These are phyloP conservation scores for Drosophila algonquin DNA, from an alignment of 2,888 invertebrate genomes.

Conservation along the genomic window DNA sequence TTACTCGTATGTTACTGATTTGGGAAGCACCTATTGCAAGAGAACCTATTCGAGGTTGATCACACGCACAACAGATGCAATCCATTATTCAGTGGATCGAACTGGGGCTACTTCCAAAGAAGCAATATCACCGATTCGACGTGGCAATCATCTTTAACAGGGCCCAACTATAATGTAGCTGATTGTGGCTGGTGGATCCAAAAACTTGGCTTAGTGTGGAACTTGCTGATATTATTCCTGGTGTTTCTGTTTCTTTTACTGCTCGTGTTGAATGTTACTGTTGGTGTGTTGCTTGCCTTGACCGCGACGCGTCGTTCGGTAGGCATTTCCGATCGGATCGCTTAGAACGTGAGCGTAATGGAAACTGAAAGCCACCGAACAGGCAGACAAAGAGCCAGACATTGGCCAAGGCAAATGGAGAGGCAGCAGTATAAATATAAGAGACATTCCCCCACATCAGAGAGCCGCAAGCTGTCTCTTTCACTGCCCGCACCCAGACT, in stretches of 20 bases:
- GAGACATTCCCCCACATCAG: conserved; percentile 9
- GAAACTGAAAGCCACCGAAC: conserved; percentile 39
- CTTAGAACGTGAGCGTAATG: conserved; percentile 33
- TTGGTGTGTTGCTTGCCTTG: conserved; percentile 7
- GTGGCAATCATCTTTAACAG: no score
- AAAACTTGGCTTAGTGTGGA: background rate
- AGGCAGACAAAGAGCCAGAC: conserved; percentile 22
- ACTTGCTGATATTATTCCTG: conserved; percentile 11
- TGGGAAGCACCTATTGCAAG: no score
- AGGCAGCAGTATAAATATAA: conserved; percentile 24
- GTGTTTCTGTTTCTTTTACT: background rate
- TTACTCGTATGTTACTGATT: no score
- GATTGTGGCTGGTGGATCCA: background rate
- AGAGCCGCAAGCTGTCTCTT: no score
- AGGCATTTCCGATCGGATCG: conserved; percentile 66
- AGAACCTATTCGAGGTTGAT: no score
- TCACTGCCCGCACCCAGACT: background rate
- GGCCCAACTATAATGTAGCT: no score
- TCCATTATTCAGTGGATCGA: no score
- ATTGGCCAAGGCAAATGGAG: conserved; percentile 20
- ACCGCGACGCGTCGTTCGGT: conserved; percentile 23
- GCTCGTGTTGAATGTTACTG: background rate
- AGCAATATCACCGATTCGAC: no score
- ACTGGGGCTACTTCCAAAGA: no score
- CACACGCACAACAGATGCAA: no score